Evolutionary conservation across 2,797 vertebrate species (phyloP), one percentile per base, ranked within the genome.

Genomic region (Gouania willdenowi): DNA sequence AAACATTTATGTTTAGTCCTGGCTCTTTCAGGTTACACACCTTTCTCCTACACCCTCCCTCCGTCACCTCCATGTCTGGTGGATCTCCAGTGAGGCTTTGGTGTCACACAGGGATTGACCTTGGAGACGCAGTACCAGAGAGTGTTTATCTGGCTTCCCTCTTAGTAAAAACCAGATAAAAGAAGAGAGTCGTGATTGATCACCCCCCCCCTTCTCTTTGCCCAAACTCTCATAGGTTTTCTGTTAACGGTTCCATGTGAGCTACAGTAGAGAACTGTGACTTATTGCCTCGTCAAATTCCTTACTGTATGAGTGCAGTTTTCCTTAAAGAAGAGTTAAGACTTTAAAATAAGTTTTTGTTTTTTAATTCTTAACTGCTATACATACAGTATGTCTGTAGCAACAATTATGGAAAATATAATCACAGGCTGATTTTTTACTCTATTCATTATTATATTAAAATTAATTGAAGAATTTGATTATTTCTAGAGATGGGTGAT

Each of bases 61-160:
- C 40, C 54, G 52, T 61, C 68, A 41, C 68, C 74, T 62, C 8
- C 11, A 24, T 8, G 54, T 71, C 77, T 78, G 75, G 53, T 48
- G 71, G 60, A 69, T 69, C 73, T 83, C 71, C 65, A 30, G 41
- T 15, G 6, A 55, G 65, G 54, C 65, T 66, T 68, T 22, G 13
- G 50, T 71, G 76, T 80, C 59, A 70, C 64, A 49, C 30, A 5
- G 61, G 54, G 73, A 82, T 79, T 79, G 79, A 82, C 76, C 76
- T 67, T 37, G 57, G 48, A 66, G 63, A 39, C 66, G 66, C 34
- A 8, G 54, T 23, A 66, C 65, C 63, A 45, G 66, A 64, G 55
- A 68, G 71, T 75, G 69, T 82, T 79, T 82, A 78, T 83, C 75
- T 75, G 73, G 50, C 70, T 77, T 76, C 77, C 60, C 69, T 75